Evolutionary conservation across 1,140 invertebrate genomes (phyloP).

Genomic region (Tribolium castaneum): DNA sequence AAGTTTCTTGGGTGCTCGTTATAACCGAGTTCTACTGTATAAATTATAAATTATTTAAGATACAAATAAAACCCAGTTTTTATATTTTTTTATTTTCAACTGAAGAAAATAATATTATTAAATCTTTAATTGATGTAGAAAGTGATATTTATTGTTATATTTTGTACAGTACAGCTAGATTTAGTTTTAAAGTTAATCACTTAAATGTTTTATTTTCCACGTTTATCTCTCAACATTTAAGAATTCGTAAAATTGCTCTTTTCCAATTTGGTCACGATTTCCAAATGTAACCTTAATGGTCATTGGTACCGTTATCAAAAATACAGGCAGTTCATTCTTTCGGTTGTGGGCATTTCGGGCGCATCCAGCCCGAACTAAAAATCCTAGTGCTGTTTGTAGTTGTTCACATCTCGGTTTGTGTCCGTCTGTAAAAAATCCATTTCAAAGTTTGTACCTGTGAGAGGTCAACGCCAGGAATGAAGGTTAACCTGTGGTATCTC

Average conservation of each 20-base stretch:
- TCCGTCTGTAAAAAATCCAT: background rate
- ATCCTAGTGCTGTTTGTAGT: background rate
- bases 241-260: background rate
- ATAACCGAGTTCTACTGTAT: too few relatives aligned
- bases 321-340: background rate
- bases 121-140: too few relatives aligned
- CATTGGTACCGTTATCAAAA: background rate
- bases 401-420: background rate
- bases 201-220: background rate
- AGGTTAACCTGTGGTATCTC: constrained; percentile 33
- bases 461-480: constrained; percentile 26
- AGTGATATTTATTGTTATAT: too few relatives aligned
- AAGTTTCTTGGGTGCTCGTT: too few relatives aligned
- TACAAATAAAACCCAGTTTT: too few relatives aligned
- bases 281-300: background rate
- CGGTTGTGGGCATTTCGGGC: background rate
- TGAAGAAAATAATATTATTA: too few relatives aligned
- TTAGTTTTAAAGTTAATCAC: too few relatives aligned
- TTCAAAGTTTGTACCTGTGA: constrained; percentile 1
- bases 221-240: background rate
- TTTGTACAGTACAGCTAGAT: too few relatives aligned
- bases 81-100: too few relatives aligned
- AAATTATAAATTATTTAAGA: too few relatives aligned
- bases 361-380: background rate
- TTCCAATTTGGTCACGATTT: background rate